These are phyloP conservation scores for Amphipyra tragopoginis DNA, from an alignment of 2,888 invertebrate species.

Conservation along the genomic window DNA sequence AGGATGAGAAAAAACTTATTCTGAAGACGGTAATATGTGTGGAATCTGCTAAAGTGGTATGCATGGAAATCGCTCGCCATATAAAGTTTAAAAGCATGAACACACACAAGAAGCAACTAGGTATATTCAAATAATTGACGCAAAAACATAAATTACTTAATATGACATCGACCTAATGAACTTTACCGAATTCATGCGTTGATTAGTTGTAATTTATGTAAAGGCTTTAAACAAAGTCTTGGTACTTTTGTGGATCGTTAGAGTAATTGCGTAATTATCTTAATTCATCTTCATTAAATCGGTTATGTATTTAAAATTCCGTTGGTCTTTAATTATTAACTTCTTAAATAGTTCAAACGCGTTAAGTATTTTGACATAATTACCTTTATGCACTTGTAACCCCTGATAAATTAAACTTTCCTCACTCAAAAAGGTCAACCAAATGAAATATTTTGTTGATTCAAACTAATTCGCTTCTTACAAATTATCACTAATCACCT, in stretches of 20 bases:
- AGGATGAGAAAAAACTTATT: too few species aligned
- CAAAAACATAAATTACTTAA: conserved; percentile 44
- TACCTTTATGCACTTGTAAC: background rate
- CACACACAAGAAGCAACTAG: conserved; percentile 2
- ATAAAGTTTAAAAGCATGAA: conserved; percentile 12
- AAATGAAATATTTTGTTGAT: conserved; percentile 26
- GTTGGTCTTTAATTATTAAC: background rate
- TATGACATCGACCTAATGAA: conserved; percentile 33
- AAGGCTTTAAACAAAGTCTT: conserved; percentile 24
- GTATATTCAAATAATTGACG: conserved; percentile 29
- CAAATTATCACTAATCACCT: conserved; percentile 40
- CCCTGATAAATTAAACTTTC: conserved; percentile 15
- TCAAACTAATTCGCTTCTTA: conserved; percentile 28
- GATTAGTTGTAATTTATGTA: conserved; percentile 41
- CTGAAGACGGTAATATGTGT: too few species aligned
- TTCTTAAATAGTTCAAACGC: conserved; percentile 1
- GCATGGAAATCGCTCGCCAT: background rate
- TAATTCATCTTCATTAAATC: conserved; percentile 23
- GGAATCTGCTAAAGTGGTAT: too few species aligned
- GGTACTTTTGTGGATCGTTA: conserved; percentile 27
- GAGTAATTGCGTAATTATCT: conserved; percentile 19
- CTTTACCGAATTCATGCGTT: conserved; percentile 45
- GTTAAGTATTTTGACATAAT: background rate
- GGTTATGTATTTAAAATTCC: conserved; percentile 4
- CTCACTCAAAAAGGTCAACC: conserved; percentile 9